A percentile compares a stretch with the other conserved stretches of the same genome.
Evolutionary conservation across 2,113 vertebrate species (phyloP).

Genomic region (Notothenia rossii): DNA sequence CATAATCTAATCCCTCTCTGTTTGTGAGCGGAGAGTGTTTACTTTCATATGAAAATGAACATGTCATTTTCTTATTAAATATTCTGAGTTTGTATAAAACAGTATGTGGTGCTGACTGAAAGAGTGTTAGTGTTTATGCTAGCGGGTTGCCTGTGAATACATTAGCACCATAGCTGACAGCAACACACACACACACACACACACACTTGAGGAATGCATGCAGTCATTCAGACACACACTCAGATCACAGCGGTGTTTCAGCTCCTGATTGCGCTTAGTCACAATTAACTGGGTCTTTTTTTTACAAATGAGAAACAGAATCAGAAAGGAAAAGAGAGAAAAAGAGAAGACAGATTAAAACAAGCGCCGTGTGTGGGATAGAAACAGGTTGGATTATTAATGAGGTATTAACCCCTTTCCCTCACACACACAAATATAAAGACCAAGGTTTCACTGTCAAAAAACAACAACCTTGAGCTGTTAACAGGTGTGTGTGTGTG

Average conservation of each 20-base stretch:
- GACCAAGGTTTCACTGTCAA: background rate
- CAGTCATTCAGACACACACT: constrained; percentile 20
- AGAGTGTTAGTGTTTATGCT: constrained; percentile 34
- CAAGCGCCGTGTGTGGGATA: background rate
- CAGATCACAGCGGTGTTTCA: constrained; percentile 7
- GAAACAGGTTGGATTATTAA: constrained; percentile 34
- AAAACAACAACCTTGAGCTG: background rate
- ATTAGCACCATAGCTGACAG: constrained; percentile 28
- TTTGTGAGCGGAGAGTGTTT: background rate
- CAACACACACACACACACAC: constrained; percentile 13
- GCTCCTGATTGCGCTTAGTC: constrained; percentile 9
- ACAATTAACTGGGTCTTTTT: background rate
- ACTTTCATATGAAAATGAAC: background rate
- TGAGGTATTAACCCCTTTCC: constrained; percentile 18
- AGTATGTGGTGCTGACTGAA: constrained; percentile 18
- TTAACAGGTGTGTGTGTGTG: constrained; percentile 10
- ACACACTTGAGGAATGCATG: constrained; percentile 7
- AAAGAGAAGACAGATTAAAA: background rate
- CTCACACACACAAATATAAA: background rate
- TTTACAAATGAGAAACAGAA: background rate
- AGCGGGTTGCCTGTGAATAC: constrained; percentile 36
- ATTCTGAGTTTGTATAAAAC: constrained; percentile 26
- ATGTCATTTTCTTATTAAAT: constrained; percentile 25
- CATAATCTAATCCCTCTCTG: background rate
- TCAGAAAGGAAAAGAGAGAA: background rate